phyloP scores from a whole-genome alignment of 2,797 vertebrate species.

The Bradypus variegatus region DNA sequence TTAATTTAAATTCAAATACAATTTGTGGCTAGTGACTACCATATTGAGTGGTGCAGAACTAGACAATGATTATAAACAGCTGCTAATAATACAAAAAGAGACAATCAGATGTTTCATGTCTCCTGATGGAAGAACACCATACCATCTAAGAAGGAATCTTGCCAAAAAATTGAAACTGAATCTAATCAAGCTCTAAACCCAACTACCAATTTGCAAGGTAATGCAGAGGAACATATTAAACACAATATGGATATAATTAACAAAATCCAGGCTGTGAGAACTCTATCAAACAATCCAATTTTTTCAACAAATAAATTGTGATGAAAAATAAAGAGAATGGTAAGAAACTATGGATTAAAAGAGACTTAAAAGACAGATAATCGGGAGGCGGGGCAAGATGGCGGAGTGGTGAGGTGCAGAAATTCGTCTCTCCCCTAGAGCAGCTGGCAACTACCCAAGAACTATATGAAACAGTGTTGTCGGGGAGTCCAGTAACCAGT shows the following conservation, averaged over 20 bases:
- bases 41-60: background rate
- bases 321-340: constrained; percentile 7
- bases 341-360: background rate
- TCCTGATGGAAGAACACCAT: background rate
- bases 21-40: background rate
- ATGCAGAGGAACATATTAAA: background rate
- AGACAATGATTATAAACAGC: background rate
- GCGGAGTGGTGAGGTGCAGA: no score
- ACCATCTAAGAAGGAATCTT: background rate
- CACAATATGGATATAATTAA: background rate
- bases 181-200: background rate
- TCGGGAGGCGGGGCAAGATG: no score
- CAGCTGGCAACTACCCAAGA: no score
- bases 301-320: background rate
- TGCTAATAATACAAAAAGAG: background rate
- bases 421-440: no score
- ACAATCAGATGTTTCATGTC: background rate
- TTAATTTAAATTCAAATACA: background rate
- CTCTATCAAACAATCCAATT: constrained; percentile 5
- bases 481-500: no score
- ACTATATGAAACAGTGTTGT: no score
- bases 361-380: background rate
- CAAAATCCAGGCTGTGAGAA: background rate
- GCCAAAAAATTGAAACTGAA: background rate
- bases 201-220: background rate